These are phyloP conservation scores for Drosophila incognita DNA, from an alignment of 2,888 invertebrate species.

Conservation along the genomic window DNA sequence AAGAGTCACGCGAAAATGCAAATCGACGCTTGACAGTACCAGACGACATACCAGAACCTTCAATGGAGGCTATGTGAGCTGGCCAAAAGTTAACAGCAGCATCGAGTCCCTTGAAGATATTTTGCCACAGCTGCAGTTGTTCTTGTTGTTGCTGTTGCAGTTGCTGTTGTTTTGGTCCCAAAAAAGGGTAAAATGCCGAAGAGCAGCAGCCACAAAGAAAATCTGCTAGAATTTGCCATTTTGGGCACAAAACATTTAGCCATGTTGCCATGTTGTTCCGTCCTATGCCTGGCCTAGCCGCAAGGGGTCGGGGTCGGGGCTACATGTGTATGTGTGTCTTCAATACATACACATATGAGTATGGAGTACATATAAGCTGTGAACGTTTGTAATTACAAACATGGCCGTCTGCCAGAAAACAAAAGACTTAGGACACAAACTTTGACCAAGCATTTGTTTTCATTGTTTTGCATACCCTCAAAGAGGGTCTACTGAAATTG, in stretches of 20 bases:
- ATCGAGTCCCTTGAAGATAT: slow-evolving; percentile 16
- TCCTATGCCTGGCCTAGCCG: slow-evolving; percentile 6
- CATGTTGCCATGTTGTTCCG: slow-evolving; percentile 55
- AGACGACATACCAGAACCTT: slow-evolving; percentile 8
- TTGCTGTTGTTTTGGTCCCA: slow-evolving; percentile 23
- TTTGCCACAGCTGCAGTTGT: slow-evolving; percentile 23
- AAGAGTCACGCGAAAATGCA: slow-evolving; percentile 76
- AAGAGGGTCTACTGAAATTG: not conserved
- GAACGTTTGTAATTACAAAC: slow-evolving; percentile 66
- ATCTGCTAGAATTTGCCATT: slow-evolving; percentile 76
- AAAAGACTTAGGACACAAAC: slow-evolving; percentile 63
- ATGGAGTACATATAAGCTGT: slow-evolving; percentile 39
- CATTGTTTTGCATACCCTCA: not conserved
- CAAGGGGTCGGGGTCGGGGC: slow-evolving; percentile 30
- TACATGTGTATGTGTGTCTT: slow-evolving; percentile 4
- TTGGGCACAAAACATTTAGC: slow-evolving; percentile 72
- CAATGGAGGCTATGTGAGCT: not conserved
- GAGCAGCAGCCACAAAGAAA: slow-evolving; percentile 49
- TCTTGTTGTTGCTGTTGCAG: not conserved
- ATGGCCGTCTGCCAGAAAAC: slow-evolving; percentile 46
- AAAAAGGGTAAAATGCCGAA: slow-evolving; percentile 68
- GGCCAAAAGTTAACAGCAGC: slow-evolving; percentile 20
- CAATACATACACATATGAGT: not conserved
- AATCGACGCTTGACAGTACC: slow-evolving; percentile 63
- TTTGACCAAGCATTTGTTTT: slow-evolving; percentile 23